Conservation (phyloP, 2,113 vertebrate species). For the Microcebus griseorufus region DNA sequence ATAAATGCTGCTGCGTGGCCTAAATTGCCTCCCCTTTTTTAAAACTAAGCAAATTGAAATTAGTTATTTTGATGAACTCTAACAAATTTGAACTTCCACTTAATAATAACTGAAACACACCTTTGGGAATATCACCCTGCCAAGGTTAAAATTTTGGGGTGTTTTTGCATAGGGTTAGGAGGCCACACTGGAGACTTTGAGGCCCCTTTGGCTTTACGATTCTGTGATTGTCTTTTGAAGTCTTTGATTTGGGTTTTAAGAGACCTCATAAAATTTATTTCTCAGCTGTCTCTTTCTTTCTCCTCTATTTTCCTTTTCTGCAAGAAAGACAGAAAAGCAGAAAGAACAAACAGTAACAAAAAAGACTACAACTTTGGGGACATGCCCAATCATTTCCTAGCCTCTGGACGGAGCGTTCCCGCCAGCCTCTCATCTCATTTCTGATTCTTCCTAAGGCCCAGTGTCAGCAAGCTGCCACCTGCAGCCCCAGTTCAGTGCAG, state of each 20-base stretch:
- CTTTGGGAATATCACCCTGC: background rate
- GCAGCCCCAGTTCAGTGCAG: background rate
- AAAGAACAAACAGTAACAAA: background rate
- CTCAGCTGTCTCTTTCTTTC: background rate
- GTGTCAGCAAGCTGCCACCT: background rate
- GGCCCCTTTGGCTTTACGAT: background rate
- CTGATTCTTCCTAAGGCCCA: background rate
- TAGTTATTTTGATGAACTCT: background rate
- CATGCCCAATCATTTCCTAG: background rate
- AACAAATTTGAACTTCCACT: slow-evolving; percentile 45
- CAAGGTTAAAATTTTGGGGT: background rate
- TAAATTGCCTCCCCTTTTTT: slow-evolving; percentile 57
- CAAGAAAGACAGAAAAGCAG: background rate
- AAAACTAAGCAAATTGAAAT: slow-evolving; percentile 53
- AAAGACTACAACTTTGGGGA: background rate
- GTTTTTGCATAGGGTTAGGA: background rate
- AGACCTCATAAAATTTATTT: background rate
- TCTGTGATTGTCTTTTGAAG: background rate
- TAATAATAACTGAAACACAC: slow-evolving; percentile 34
- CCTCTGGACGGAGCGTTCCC: background rate
- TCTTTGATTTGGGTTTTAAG: background rate
- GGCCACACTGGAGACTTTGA: background rate
- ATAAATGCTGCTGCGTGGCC: slow-evolving; percentile 62
- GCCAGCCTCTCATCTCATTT: background rate
- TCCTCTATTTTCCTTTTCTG: background rate